Percentiles rank a stretch among this genome's conserved stretches.
Conservation (phyloP, 2,113 vertebrate species). For the Dissostichus mawsoni region DNA sequence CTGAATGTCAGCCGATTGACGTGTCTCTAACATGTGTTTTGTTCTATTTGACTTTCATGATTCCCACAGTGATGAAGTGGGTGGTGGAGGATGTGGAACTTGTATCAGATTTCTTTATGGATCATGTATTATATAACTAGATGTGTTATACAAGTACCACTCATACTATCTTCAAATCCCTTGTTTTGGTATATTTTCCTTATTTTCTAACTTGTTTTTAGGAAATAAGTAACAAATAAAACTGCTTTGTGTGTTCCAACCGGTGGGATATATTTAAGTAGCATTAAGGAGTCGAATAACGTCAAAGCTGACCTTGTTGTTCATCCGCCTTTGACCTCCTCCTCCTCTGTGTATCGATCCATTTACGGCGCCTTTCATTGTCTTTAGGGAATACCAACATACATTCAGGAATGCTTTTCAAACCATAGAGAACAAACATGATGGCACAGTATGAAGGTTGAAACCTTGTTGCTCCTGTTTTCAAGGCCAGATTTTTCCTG, state of each 20-base stretch:
- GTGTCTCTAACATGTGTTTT: slow-evolving; percentile 1
- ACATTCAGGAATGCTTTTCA: background rate
- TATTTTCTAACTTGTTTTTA: background rate
- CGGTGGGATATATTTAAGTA: background rate
- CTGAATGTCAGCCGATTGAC: too few species aligned
- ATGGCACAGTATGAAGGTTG: too few species aligned
- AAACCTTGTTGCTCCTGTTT: background rate
- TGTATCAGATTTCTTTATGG: background rate
- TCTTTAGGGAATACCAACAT: slow-evolving; percentile 10
- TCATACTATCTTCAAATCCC: background rate
- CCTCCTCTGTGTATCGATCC: slow-evolving; percentile 1
- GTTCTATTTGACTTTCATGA: background rate
- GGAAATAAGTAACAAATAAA: too few species aligned
- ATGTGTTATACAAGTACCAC: background rate
- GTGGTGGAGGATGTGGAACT: background rate
- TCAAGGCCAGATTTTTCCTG: background rate
- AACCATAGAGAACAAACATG: background rate
- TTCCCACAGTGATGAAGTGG: background rate
- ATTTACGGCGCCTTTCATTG: background rate
- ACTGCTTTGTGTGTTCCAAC: background rate
- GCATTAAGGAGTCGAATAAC: background rate
- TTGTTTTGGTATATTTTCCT: background rate
- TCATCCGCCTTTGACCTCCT: slow-evolving; percentile 8
- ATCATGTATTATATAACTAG: slow-evolving; percentile 7
- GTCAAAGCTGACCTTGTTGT: slow-evolving; percentile 3